These are phyloP conservation scores for Smittia sp. DNA, from an alignment of 2,888 invertebrate species.

Conservation along the genomic window DNA sequence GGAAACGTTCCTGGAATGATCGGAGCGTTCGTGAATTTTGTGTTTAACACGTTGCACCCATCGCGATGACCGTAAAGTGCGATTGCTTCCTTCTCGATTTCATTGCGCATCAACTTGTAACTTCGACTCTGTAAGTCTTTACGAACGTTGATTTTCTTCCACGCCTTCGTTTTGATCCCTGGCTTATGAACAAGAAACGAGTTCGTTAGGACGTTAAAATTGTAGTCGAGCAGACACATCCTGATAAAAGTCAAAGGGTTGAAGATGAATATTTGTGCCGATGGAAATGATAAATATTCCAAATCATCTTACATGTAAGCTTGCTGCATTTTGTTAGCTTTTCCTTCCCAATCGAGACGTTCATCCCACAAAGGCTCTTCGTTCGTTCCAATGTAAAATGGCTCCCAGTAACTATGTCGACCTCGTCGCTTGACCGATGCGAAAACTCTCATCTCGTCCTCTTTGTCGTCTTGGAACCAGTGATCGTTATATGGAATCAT, in stretches of 20 bases:
- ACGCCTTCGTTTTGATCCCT: conserved; percentile 74
- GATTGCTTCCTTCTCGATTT: too few species aligned
- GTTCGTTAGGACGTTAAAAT: conserved; percentile 82
- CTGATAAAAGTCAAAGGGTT: conserved; percentile 62
- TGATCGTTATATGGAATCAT: conserved; percentile 44
- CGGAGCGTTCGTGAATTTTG: too few species aligned
- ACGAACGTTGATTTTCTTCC: conserved; percentile 47
- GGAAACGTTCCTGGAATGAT: too few species aligned
- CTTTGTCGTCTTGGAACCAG: conserved; percentile 42
- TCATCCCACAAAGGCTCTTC: conserved; percentile 85
- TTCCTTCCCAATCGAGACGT: conserved; percentile 88
- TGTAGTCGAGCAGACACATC: conserved; percentile 60
- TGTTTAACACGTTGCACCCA: too few species aligned
- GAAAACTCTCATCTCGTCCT: conserved; percentile 62
- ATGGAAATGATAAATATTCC: conserved; percentile 61
- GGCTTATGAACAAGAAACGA: conserved; percentile 86
- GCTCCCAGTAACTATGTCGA: conserved; percentile 77
- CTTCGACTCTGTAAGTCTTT: too few species aligned
- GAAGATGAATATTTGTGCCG: conserved; percentile 76
- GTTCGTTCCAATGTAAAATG: conserved; percentile 87
- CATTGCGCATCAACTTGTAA: too few species aligned
- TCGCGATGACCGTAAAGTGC: too few species aligned
- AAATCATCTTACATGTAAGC: conserved; percentile 62
- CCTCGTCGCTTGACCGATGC: conserved; percentile 71
- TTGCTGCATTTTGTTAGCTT: conserved; percentile 88